Evolutionary conservation across 2,113 vertebrate species (phyloP).

Genomic region (Parus major): DNA sequence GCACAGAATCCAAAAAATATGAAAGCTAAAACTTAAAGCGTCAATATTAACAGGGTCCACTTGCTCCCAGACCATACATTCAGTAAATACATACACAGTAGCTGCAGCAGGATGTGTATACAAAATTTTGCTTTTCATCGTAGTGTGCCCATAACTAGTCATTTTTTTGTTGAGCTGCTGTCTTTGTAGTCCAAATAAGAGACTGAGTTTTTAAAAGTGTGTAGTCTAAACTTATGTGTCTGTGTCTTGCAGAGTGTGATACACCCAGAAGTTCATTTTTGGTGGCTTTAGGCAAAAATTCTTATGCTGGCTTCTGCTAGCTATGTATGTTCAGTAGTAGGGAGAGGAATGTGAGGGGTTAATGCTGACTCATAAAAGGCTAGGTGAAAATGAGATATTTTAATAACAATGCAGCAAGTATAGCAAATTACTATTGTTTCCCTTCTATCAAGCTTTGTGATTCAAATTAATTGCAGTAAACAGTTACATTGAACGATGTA

Average conservation of each 20-base stretch:
- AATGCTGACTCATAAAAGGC: not conserved
- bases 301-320: not conserved
- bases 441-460: not conserved
- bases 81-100: not conserved
- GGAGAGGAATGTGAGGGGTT: not conserved
- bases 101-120: not conserved
- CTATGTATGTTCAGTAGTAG: not conserved
- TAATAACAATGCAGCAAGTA: not conserved
- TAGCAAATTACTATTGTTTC: not conserved
- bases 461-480: not conserved
- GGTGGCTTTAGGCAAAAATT: not conserved
- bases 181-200: not conserved
- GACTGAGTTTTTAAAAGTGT: not conserved
- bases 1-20: too few relatives aligned
- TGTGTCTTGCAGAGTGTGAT: not conserved
- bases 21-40: too few relatives aligned
- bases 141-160: not conserved
- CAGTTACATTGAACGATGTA: not conserved
- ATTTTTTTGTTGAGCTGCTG: not conserved
- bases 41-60: not conserved
- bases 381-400: not conserved
- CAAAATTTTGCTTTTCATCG: not conserved
- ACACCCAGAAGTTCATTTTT: not conserved
- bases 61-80: not conserved
- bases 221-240: not conserved